A percentile compares a stretch with the other conserved stretches of the same genome.
These are phyloP conservation scores for Agelas oroides DNA, from an alignment of 37 sponge, comb jelly and placozoan species.

Conservation along the genomic window DNA sequence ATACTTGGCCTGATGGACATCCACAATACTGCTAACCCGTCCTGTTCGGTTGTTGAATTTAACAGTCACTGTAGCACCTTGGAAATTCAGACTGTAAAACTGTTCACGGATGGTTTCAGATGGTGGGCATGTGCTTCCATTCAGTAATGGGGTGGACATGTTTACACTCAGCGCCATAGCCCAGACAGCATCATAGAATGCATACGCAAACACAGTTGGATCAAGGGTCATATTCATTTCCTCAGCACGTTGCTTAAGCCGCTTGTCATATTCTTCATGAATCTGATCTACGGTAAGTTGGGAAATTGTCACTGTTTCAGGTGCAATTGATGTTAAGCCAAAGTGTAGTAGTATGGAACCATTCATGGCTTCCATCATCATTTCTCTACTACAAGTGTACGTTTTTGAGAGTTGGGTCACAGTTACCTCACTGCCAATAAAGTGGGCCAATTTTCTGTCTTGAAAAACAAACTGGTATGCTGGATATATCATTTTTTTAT, in stretches of 20 bases:
- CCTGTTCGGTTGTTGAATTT: not conserved
- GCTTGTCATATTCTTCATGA: not conserved
- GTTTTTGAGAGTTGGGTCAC: too few relatives aligned
- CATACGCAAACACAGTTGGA: not conserved
- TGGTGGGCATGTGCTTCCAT: too few relatives aligned
- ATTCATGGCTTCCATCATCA: slow-evolving; percentile 14
- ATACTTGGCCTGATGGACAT: not conserved
- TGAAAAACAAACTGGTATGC: slow-evolving; percentile 50
- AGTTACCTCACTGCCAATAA: not conserved
- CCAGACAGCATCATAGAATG: slow-evolving; percentile 57
- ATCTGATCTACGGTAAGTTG: not conserved
- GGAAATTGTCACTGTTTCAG: not conserved
- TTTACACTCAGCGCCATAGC: slow-evolving; percentile 38
- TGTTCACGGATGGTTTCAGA: too few relatives aligned
- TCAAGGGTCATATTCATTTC: not conserved
- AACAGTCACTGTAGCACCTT: not conserved
- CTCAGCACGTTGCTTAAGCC: not conserved
- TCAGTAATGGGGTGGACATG: not conserved
- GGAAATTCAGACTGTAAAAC: not conserved
- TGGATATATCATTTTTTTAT: slow-evolving; percentile 13
- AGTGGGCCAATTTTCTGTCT: slow-evolving; percentile 19
- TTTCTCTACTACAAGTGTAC: not conserved
- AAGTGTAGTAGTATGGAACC: slow-evolving; percentile 32
- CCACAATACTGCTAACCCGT: not conserved
- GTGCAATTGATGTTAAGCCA: not conserved